Conservation (phyloP, 2,113 vertebrate species). For the Coreoperca whiteheadi region DNA sequence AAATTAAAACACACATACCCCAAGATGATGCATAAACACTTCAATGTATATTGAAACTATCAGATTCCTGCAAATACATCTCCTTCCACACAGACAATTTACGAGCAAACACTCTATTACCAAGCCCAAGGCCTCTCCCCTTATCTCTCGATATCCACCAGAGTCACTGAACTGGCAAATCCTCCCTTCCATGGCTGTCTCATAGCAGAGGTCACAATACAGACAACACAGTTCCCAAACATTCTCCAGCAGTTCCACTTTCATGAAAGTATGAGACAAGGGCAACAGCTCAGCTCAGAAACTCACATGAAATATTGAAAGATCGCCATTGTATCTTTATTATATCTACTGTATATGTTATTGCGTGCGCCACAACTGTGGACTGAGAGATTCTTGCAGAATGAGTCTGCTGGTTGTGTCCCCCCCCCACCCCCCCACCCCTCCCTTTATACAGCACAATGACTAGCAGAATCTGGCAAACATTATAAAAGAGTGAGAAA, state of each 20-base stretch:
- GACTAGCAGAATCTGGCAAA: slow-evolving; percentile 60
- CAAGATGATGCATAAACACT: slow-evolving; percentile 2
- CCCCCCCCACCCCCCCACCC: background rate
- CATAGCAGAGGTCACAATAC: slow-evolving; percentile 3
- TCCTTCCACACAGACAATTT: slow-evolving; percentile 12
- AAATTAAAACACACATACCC: background rate
- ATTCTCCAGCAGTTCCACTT: background rate
- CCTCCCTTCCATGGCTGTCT: background rate
- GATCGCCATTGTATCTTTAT: background rate
- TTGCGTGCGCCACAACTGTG: slow-evolving; percentile 12
- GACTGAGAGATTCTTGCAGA: background rate
- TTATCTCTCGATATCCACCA: background rate
- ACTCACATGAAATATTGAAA: background rate
- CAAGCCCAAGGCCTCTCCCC: background rate
- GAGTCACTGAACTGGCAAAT: slow-evolving; percentile 14
- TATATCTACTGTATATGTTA: background rate
- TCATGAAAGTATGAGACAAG: background rate
- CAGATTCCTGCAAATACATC: slow-evolving; percentile 20
- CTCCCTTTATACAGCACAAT: slow-evolving; percentile 5
- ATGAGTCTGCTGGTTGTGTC: slow-evolving; percentile 29
- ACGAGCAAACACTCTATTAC: slow-evolving; percentile 10
- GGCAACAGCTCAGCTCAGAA: background rate
- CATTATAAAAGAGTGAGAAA: slow-evolving; percentile 53
- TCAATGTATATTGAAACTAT: background rate
- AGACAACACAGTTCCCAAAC: background rate